Evolutionary conservation across 2,113 vertebrate species (phyloP), one percentile per base, ranked within the genome.

Genomic region (Macaca mulatta): DNA sequence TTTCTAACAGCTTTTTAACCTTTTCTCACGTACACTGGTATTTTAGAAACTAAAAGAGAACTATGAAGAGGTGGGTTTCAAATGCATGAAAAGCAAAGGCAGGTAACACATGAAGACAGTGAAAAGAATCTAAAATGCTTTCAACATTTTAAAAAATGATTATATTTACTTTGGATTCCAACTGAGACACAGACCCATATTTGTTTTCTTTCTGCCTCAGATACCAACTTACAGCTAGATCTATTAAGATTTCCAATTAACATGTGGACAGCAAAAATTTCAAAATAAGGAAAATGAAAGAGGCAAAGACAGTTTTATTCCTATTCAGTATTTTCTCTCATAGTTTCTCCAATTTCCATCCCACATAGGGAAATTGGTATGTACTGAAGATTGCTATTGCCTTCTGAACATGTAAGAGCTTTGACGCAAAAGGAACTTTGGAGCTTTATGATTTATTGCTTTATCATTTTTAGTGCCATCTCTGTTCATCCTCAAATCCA

Each of bases 391-490:
- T 82, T 89, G 85, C 57, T 93, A 96, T 35, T 90, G 89, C 90
- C 64, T 96, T 95, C 95, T 95, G 94, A 96, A 93, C 80, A 86
- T 86, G 88, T 83, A 93, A 88, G 52, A 72, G 35, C 82, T 89
- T 61, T 92, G 83, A 81, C 91, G 96, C 75, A 59, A 83, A 93
- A 90, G 80, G 86, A 92, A 82, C 38, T 96, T 61, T 64, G 77
- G 81, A 52, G 84, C 85, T 85, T 94, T 89, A 59, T 91, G 94
- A 97, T 97, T 96, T 95, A 96, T 97, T 90, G 89, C 88, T 96
- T 96, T 96, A 89, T 96, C 74, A 67, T 94, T 97, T 77, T 90
- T n/a, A 20, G 8, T 82, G 45, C 55, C 84, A 81, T 96, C 96
- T 59, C 92, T 97, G 61, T 43, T 89, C 75, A 93, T 74, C 89